These are phyloP conservation scores for Limnephilus auricula DNA, from an alignment of 2,888 invertebrate genomes.

Conservation along the genomic window DNA sequence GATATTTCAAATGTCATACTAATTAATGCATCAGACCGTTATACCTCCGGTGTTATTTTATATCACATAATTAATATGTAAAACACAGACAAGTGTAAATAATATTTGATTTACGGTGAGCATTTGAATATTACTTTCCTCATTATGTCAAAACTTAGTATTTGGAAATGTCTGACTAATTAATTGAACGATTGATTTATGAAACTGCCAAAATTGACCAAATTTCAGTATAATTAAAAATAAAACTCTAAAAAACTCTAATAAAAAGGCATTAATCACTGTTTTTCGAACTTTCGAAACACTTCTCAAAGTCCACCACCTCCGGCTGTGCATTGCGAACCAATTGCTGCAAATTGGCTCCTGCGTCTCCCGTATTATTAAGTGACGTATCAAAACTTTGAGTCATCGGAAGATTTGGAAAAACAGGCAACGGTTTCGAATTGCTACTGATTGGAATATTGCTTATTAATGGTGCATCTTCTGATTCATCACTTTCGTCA, in stretches of 20 bases:
- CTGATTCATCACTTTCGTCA: neutral
- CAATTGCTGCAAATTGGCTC: conserved; percentile 27
- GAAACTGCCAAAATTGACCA: neutral
- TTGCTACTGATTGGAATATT: neutral
- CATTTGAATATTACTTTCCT: too few species aligned
- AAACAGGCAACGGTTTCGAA: neutral
- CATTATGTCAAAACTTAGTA: too few species aligned
- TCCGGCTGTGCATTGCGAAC: conserved; percentile 24
- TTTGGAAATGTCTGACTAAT: too few species aligned
- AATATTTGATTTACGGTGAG: too few species aligned
- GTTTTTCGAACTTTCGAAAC: conserved; percentile 39
- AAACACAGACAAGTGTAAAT: too few species aligned
- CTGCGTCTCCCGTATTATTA: neutral
- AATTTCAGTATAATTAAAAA: neutral
- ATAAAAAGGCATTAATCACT: neutral
- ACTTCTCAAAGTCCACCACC: conserved; percentile 46
- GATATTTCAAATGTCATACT: too few species aligned
- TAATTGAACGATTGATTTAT: too few species aligned
- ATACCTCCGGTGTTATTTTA: too few species aligned
- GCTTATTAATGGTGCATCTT: neutral
- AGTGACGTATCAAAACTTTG: neutral
- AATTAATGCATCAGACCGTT: too few species aligned
- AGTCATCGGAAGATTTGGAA: neutral
- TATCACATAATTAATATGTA: too few species aligned
- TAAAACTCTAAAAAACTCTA: neutral